Base-by-base conservation (phyloP, 64 coral and sea anemone species). In the Dendronephthya gigantea region DNA sequence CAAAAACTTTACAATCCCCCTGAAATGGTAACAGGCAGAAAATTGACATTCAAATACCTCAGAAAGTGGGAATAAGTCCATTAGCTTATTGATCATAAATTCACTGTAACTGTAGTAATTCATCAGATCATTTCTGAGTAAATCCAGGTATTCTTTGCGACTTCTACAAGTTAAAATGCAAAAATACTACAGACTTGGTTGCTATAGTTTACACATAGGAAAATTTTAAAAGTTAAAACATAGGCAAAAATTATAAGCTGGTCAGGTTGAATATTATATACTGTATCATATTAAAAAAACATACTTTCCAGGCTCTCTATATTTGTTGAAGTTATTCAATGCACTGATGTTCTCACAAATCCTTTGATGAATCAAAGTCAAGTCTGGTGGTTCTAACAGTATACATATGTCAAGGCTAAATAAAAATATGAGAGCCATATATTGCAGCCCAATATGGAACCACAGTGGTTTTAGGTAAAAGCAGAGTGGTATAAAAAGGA, bases 331-430 rank as follows among this genome's bases (percentile, higher is more conserved):
- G 84, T 98, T 93, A 39, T 87, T 93, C 36, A 98, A 83, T 11
- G 95, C 95, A 45, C 89, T 87, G n/a, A 98, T 91, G 35, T 98
- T 98, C n/a, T 98, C 95, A 35, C 95, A 86, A 50, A 98, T 98
- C 90, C 95, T 90, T 68, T 98, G 95, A 69, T 93, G 93, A 23
- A 98, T 89, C 82, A 98, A 85, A 17, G 92, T 82, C 30, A 98
- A 87, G 41, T 98, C 95, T 41, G 95, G 84, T 2, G 92, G 95
- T 74, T 98, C 89, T 83, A 83, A 88, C 28, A 89, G 91, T 98
- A 38, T 16, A 32, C 48, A 12, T 85, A 15, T 58, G 62, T 88
- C 47, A 84, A 75, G 89, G 56, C 84, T 86, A 39, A n/a, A 43
- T 9, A 19, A 13, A n/a, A 13, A 4, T 72, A 75, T 28, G 8